phyloP scores from a whole-genome alignment of 1,140 invertebrate species.

The Drosophila novamexicana region DNA sequence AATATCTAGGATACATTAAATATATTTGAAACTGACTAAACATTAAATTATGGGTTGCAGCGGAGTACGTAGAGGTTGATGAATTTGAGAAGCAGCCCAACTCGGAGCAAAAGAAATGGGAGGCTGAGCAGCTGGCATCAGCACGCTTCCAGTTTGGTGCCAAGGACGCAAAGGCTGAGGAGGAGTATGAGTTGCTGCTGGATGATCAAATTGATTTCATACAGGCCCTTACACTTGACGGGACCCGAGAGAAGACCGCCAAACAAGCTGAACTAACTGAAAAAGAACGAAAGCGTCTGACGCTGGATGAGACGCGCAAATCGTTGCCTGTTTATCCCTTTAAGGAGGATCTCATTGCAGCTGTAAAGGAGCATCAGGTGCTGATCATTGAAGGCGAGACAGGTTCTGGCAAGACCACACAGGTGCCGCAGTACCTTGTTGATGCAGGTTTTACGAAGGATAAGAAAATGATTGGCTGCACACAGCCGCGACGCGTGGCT shows the following conservation, averaged over 20 bases:
- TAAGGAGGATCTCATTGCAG: slow-evolving; percentile 93
- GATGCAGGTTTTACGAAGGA: slow-evolving; percentile 95
- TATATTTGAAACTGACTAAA: neutral
- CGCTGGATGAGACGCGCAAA: slow-evolving; percentile 96
- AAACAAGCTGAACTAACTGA: slow-evolving; percentile 87
- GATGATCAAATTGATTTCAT: slow-evolving; percentile 99
- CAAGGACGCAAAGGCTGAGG: slow-evolving; percentile 88
- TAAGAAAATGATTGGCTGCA: slow-evolving; percentile 96
- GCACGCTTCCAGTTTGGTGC: slow-evolving; percentile 96
- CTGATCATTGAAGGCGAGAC: slow-evolving; percentile 99
- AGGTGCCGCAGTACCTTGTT: slow-evolving; percentile 98
- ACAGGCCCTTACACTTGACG: slow-evolving; percentile 95
- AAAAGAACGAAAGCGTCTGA: slow-evolving; percentile 90
- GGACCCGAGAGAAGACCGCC: slow-evolving; percentile 87
- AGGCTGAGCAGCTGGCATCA: slow-evolving; percentile 98
- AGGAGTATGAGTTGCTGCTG: slow-evolving; percentile 96
- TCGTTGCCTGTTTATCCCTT: slow-evolving; percentile 98
- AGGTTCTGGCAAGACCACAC: slow-evolving; percentile 99
- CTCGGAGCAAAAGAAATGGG: slow-evolving; percentile 98
- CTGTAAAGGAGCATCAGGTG: slow-evolving; percentile 95
- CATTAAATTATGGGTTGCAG: neutral
- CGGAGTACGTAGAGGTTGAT: slow-evolving; percentile 94
- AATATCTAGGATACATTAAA: neutral
- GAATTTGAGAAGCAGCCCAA: slow-evolving; percentile 93
- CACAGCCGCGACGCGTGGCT: slow-evolving; percentile 98